A percentile compares a stretch with the other conserved stretches of the same genome.
Evolutionary conservation across 2,888 invertebrate genomes (phyloP).

Genomic region (Cinara cedri): DNA sequence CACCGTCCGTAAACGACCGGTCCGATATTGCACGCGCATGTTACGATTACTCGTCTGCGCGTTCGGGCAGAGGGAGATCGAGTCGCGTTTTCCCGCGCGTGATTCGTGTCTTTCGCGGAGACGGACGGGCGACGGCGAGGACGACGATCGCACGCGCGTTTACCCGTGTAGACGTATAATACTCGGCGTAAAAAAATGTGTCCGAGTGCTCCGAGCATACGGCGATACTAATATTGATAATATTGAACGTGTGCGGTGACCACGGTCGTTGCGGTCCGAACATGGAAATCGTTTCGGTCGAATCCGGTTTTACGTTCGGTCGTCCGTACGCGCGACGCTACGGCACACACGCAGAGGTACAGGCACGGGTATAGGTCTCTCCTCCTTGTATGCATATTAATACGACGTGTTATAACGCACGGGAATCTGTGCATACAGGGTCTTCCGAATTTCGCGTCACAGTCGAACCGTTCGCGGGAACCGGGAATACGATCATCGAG

Average conservation of each 20-base stretch:
- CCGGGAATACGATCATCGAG: no score
- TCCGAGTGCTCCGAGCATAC: no score
- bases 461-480: no score
- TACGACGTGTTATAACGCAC: no score
- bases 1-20: no score
- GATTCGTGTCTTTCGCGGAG: background rate
- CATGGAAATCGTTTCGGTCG: constrained; percentile 46
- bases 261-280: constrained; percentile 24
- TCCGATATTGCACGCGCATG: background rate
- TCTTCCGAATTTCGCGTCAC: no score
- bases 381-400: no score
- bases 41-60: background rate
- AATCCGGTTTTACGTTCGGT: constrained; percentile 52
- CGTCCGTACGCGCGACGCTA: constrained; percentile 11
- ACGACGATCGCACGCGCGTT: constrained; percentile 40
- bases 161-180: no score
- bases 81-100: background rate
- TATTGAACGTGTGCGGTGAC: constrained; percentile 52
- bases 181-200: no score
- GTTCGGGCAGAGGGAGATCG: no score
- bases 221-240: background rate
- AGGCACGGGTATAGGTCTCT: no score
- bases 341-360: background rate
- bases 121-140: constrained; percentile 6
- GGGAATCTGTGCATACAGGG: no score